Base-by-base conservation (phyloP, 2,797 vertebrate species). In the Peromyscus attwateri region DNA sequence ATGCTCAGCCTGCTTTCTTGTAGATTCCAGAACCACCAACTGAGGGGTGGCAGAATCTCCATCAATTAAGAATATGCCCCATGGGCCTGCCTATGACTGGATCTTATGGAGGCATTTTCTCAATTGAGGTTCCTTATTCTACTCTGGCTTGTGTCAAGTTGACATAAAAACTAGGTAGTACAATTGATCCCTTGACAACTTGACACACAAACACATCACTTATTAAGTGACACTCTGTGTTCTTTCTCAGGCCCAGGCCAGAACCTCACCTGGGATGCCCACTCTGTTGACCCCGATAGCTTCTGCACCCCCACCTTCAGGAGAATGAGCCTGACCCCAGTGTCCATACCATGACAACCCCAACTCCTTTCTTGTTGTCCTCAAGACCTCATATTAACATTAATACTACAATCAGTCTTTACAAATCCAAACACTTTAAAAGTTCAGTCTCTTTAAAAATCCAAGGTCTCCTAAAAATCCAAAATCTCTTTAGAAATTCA, bases 171-270 rank as follows among this genome's bases (percentile, higher is more conserved):
- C 37, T 64, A 31, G 81, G 17, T 13, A n/a, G 37, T 19, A 31
- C 81, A 64, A 31, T 6, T 31, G 57, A 21, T 37, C 37, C 60
- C 27, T 83, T 62, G 57, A 62, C 37, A 83, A 19, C 37, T 43
- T 83, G 37, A 64, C 29, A 75, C 73, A 43, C 40, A 40, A 40
- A 40, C 21, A 83, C 37, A 31, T 31, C 60, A 64, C 60, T 83
- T 64, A 21, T 2, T 43, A 83, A 43, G 60, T 40, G 64, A 46
- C 2, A 46, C 40, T 76, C 31, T 6, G 6, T 52, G 13, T 87
- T 4, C 37, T 49, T 79, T 68, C 52, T 3, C 92, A 99, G 99
- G 98, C 97, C 0, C 98, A 99, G 96, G 97, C 94, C 29, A 94
- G 92, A 0, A 96, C 97, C 0, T 71, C 84, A 0, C 77, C 98